Base-by-base conservation (phyloP, 2,797 vertebrate genomes). In the Hydrolagus colliei region DNA sequence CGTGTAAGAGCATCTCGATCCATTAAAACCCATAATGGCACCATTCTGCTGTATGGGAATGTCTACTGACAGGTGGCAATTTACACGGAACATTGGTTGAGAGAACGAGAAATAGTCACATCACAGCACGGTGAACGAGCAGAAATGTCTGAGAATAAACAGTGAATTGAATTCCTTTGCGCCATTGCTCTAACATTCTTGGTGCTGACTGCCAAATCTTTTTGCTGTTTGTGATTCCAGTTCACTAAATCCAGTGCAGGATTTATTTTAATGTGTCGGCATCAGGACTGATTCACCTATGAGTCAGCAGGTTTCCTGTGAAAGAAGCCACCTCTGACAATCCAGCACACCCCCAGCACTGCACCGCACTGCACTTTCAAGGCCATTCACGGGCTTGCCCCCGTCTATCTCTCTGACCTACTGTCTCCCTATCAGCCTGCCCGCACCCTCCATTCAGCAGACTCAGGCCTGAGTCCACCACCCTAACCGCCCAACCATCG, bases 1-100 rank as follows among this genome's bases (percentile, higher is more conserved):
- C 62, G 65, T 10, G 59, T 41, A 27, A 13, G 2, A 67, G 68
- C 35, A 35, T 41, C 27, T 20, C 13, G 68, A 65, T 9, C 63
- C 14, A 82, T 41, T 35, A 82, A 82, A 68, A 68, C 11, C 8
- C 68, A 41, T 35, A 82, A 82, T 68, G 63, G 32, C 79, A 82
- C 35, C 20, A 32, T 68, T 67, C 16, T 68, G 27, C 32, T 41
- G 16, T 68, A 63, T 41, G 27, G 9, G 14, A 68, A 20, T 82
- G 14, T 41, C 79, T 67, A 9, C 16, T 12, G 41, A 68, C 62
- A 12, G 41, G 79, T 82, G 63, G 10, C 63, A 82, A 82, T 82
- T 82, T 82, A 68, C 27, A 11, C 27, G 27, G 63, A 82, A 41
- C 63, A 82, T 82, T 52, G 41, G 41, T 3, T 52, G 41, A 52